phyloP scores from a whole-genome alignment of 1,140 invertebrate species.

The Zaprionus davidi region DNA sequence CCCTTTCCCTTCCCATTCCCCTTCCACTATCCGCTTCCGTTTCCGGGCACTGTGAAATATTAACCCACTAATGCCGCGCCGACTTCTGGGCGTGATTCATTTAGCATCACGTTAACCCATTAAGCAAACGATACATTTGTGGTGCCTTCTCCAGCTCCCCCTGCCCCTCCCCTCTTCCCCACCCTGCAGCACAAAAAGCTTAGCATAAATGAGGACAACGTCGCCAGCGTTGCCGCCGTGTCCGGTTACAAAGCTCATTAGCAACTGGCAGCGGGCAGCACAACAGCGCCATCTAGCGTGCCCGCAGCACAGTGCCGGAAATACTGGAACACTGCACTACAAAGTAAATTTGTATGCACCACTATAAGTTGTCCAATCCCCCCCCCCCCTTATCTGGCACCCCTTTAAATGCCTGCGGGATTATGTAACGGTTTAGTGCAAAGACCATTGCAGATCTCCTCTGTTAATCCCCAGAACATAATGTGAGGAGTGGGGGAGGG shows the following conservation, averaged over 20 bases:
- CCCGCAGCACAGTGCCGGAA: conserved; percentile 41
- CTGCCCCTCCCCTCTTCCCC: not conserved
- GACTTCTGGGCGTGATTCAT: conserved; percentile 65
- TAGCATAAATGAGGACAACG: conserved; percentile 74
- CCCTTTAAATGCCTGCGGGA: not conserved
- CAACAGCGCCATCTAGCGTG: conserved; percentile 62
- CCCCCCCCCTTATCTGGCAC: not conserved
- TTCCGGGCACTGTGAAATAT: conserved; percentile 59
- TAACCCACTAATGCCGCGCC: conserved; percentile 69
- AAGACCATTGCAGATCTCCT: not conserved
- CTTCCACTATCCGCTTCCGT: conserved; percentile 50
- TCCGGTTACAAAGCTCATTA: conserved; percentile 82
- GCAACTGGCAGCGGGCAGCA: conserved; percentile 29
- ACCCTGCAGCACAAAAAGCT: conserved; percentile 61
- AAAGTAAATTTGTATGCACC: conserved; percentile 10
- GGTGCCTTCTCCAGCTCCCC: conserved; percentile 12
- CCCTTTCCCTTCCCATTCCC: not conserved
- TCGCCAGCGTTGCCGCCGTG: conserved; percentile 42
- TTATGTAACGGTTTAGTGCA: not conserved
- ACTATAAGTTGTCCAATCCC: not conserved
- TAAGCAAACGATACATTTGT: conserved; percentile 70
- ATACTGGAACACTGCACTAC: conserved; percentile 32
- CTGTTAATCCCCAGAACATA: not conserved
- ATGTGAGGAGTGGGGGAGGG: not conserved
- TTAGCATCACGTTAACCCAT: conserved; percentile 81